phyloP scores from a whole-genome alignment of 1,140 invertebrate genomes.

The Aphelenchoides besseyi region DNA sequence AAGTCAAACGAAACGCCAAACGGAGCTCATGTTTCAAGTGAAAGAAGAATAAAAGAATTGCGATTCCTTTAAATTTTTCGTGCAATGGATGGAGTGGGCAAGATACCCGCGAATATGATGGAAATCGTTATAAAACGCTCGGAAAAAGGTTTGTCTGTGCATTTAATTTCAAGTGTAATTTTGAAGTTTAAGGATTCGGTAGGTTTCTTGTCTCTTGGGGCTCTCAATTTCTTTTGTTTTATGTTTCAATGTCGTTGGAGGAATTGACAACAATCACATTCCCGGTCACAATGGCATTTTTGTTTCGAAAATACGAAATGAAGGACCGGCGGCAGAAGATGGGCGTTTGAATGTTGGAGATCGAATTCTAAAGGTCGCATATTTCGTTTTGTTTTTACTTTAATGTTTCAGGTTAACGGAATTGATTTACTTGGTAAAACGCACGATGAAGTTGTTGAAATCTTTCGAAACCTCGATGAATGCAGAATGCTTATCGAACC shows the following conservation, averaged over 20 bases:
- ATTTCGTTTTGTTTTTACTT: slow-evolving; percentile 23
- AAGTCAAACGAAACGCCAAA: no score
- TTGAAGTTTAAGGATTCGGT: not conserved
- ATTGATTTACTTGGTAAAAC: slow-evolving; percentile 28
- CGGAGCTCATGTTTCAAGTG: no score
- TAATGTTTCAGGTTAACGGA: slow-evolving; percentile 45
- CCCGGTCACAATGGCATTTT: slow-evolving; percentile 64
- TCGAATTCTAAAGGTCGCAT: slow-evolving; percentile 39
- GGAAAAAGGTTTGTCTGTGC: not conserved
- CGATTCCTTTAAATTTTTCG: no score
- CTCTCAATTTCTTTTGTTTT: slow-evolving; percentile 63
- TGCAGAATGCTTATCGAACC: slow-evolving; percentile 28
- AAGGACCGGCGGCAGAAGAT: slow-evolving; percentile 63
- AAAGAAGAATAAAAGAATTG: no score
- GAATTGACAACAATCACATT: slow-evolving; percentile 63
- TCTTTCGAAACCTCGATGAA: slow-evolving; percentile 34
- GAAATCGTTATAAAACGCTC: not conserved
- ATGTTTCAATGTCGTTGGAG: slow-evolving; percentile 66
- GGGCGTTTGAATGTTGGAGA: slow-evolving; percentile 64
- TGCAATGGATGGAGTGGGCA: not conserved
- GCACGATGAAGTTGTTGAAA: slow-evolving; percentile 49
- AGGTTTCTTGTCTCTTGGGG: no score
- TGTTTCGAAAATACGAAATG: slow-evolving; percentile 64
- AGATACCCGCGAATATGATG: not conserved
- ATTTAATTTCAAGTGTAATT: not conserved